Percentiles rank a stretch among this genome's conserved stretches.
Conservation (phyloP, 2,888 invertebrate species). For the Rhagophthalmus giganteus region DNA sequence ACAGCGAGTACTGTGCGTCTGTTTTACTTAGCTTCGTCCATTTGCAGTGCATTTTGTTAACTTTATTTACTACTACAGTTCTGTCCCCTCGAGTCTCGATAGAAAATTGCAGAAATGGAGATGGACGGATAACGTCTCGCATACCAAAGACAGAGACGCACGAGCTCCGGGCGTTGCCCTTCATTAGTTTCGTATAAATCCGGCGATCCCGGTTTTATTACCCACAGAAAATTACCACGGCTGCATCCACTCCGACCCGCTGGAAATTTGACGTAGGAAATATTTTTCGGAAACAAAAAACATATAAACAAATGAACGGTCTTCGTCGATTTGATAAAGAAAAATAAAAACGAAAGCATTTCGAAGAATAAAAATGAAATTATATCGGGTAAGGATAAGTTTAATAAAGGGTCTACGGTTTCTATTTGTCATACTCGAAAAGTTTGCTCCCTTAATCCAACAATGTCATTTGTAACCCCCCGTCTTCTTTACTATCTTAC, state of each 20-base stretch:
- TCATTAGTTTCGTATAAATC: conserved; percentile 28
- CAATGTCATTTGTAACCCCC: conserved; percentile 22
- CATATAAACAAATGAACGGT: no score
- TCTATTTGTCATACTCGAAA: conserved; percentile 23
- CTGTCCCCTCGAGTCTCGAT: conserved; percentile 18
- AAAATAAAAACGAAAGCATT: no score
- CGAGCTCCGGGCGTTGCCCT: conserved; percentile 31
- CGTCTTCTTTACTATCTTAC: conserved; percentile 27
- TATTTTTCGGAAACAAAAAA: no score
- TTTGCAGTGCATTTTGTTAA: conserved; percentile 25
- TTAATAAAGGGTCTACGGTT: conserved; percentile 13
- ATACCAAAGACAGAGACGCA: conserved; percentile 14
- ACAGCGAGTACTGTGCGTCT: conserved; percentile 17
- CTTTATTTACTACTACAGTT: conserved; percentile 28
- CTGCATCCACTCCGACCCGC: conserved; percentile 6
- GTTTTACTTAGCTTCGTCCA: conserved; percentile 20
- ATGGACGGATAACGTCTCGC: conserved; percentile 7
- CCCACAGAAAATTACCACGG: conserved; percentile 22
- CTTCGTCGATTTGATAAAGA: no score
- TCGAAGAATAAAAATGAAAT: no score
- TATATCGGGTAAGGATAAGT: no score
- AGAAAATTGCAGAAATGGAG: conserved; percentile 17
- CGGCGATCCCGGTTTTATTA: conserved; percentile 31
- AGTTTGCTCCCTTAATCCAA: conserved; percentile 30
- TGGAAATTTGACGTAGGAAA: no score